phyloP scores from a whole-genome alignment of 2,113 vertebrate genomes.

The Pelecanus crispus region DNA sequence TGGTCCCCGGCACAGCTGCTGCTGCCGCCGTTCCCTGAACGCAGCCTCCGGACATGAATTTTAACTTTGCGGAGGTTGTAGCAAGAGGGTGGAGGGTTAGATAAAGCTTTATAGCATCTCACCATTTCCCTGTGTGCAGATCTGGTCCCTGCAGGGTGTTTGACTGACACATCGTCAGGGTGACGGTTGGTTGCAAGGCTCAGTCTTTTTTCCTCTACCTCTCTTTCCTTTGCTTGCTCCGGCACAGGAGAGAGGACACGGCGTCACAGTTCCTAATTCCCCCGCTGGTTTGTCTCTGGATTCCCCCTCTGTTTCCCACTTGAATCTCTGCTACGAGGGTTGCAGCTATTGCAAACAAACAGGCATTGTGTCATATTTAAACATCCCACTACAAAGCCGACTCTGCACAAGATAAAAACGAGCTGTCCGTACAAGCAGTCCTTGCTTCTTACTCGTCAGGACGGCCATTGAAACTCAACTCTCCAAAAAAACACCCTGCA shows the following conservation, averaged over 20 bases:
- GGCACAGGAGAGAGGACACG: constrained; percentile 44
- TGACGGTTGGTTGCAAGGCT: constrained; percentile 46
- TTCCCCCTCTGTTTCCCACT: constrained; percentile 53
- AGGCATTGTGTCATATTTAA: constrained; percentile 60
- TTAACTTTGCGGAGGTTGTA: constrained; percentile 83
- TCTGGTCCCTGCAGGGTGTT: constrained; percentile 78
- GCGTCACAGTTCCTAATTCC: constrained; percentile 58
- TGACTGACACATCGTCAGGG: constrained; percentile 83
- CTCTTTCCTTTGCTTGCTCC: constrained; percentile 65
- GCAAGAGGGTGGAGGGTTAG: constrained; percentile 73
- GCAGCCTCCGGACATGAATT: constrained; percentile 76
- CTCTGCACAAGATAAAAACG: background rate
- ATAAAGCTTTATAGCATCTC: constrained; percentile 83
- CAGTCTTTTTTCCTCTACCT: constrained; percentile 62
- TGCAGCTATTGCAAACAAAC: constrained; percentile 71
- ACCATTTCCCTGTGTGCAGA: constrained; percentile 84
- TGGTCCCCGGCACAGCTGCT: constrained; percentile 64
- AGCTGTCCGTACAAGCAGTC: constrained; percentile 29
- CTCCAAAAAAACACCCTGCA: background rate
- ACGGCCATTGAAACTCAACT: constrained; percentile 39
- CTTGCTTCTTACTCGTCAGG: background rate
- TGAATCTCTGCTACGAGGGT: constrained; percentile 36
- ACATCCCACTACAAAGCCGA: constrained; percentile 46
- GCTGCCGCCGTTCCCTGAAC: constrained; percentile 62
- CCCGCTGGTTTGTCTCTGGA: constrained; percentile 44